Base-by-base conservation (phyloP, 2,888 invertebrate species). In the Conchocele bisecta region DNA sequence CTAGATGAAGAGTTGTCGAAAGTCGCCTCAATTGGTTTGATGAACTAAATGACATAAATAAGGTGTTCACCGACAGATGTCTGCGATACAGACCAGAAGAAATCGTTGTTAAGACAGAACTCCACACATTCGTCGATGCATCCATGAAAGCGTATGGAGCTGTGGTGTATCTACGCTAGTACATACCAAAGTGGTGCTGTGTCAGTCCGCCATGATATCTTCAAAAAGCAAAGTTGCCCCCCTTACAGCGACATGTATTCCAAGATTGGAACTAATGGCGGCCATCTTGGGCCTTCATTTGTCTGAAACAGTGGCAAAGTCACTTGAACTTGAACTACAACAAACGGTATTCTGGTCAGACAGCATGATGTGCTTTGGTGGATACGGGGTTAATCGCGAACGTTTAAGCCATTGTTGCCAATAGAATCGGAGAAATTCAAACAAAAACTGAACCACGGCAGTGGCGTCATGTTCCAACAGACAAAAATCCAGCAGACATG, bases 111-210 rank as follows among this genome's bases (percentile, higher is more conserved):
- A 44, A 20, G 20, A 39, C 22, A 39, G 26, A 44, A 29, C 15
- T 71, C 11, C 76, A 76, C 24, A 63, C 72, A 3, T 76, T 77
- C 53, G 59, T 37, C 3, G 80, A 77, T 65, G 72, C 77, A 0
- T 75, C 72, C 0, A 20, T 41, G 11, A 33, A 44, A 11, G 70
- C 73, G 11, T 65, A 64, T 42, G 67, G 58, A 11, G 51, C 67
- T 20, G 70, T 57, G 7, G 56, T 68, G 4, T 75, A 80, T 37
- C 29, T 44, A n/a, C 2, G 59, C 64, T 56, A 28, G 39, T 42
- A 29, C 31, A 17, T 58, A 67, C 26, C 9, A 26, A 1, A 48
- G 48, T 59, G 50, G 35, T 41, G 11, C n/a, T 9, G 33, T 58
- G n/a, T 61, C 51, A 20, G 24, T 22, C 5, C 39, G n/a, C 33